Conservation (phyloP, 2,113 vertebrate species). For the Psittacula cyanocephala region DNA sequence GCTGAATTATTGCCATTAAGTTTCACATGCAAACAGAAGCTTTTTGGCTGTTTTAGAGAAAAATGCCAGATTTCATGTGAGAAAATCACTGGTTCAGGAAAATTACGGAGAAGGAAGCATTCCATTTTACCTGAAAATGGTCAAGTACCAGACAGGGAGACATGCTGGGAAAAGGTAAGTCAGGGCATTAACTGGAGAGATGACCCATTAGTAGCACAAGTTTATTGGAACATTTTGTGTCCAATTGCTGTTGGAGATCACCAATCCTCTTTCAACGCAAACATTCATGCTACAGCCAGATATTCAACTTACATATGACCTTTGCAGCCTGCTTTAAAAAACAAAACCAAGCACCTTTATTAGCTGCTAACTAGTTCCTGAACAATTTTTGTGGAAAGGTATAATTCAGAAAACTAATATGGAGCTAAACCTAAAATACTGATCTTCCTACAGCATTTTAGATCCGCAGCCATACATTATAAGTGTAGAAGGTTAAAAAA, state of each 20-base stretch:
- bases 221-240: neutral
- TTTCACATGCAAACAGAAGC: neutral
- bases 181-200: neutral
- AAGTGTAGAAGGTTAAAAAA: neutral
- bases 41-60: neutral
- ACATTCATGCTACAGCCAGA: neutral
- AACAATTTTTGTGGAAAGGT: neutral
- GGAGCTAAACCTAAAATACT: neutral
- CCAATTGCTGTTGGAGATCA: neutral
- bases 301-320: neutral
- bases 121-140: neutral
- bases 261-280: neutral
- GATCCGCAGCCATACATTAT: neutral
- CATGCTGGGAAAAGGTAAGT: accelerated
- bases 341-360: neutral
- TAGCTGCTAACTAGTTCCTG: neutral
- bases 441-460: neutral
- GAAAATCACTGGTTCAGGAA: neutral
- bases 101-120: neutral
- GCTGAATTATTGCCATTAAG: neutral
- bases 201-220: neutral
- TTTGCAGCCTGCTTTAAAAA: neutral
- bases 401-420: neutral
- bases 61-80: neutral
- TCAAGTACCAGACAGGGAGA: neutral